These are phyloP conservation scores for Corythoichthys intestinalis DNA, from an alignment of 2,113 vertebrate species.

Conservation along the genomic window DNA sequence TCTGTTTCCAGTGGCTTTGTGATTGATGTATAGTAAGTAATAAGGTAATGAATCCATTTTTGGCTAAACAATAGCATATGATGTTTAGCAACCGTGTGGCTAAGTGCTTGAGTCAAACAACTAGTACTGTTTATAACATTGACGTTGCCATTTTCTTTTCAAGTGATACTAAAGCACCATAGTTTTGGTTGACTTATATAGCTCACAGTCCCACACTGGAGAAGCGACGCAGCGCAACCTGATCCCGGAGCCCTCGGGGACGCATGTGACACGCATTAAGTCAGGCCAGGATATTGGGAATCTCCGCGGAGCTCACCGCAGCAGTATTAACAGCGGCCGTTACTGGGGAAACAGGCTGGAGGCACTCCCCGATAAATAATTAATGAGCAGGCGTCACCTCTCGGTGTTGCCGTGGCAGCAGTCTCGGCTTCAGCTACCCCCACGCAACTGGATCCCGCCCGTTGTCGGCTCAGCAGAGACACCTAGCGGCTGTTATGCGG, in stretches of 20 bases:
- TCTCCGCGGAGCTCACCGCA: slow-evolving; percentile 52
- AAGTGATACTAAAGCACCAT: no score
- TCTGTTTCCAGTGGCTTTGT: no score
- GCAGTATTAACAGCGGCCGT: slow-evolving; percentile 46
- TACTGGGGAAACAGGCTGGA: slow-evolving; percentile 52
- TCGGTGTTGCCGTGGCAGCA: slow-evolving; percentile 56
- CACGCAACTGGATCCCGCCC: background rate
- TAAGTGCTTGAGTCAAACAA: no score
- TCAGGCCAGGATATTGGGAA: slow-evolving; percentile 51
- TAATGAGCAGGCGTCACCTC: slow-evolving; percentile 44
- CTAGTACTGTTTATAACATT: no score
- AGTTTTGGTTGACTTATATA: no score
- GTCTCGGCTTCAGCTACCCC: slow-evolving; percentile 31
- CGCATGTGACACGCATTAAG: slow-evolving; percentile 9
- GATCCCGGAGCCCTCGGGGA: slow-evolving; percentile 28
- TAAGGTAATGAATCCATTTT: no score
- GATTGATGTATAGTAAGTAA: no score
- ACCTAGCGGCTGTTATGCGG: slow-evolving; percentile 52
- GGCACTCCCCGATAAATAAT: slow-evolving; percentile 65
- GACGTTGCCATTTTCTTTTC: no score
- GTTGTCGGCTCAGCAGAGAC: slow-evolving; percentile 43
- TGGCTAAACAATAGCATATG: no score
- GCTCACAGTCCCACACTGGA: background rate
- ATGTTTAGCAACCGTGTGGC: no score
- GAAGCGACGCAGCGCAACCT: slow-evolving; percentile 31